These are phyloP conservation scores for Luperina testacea DNA, from an alignment of 2,888 invertebrate genomes.

Conservation along the genomic window DNA sequence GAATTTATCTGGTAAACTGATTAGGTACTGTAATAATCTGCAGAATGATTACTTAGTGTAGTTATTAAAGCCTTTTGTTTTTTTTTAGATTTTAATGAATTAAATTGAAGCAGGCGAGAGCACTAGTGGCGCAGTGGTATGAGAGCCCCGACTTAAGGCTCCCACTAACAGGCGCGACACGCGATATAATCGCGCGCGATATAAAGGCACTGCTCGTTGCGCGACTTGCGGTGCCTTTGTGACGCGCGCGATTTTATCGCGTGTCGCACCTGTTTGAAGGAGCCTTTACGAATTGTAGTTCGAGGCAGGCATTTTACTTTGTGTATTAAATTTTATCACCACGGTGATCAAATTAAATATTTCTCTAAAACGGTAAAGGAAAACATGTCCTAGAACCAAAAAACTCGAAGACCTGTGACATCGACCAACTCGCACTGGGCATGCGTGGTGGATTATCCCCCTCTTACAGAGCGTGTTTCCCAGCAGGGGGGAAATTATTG, in stretches of 20 bases:
- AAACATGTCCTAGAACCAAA: not conserved
- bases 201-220: no score
- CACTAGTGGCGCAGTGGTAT: not conserved
- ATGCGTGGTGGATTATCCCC: no score
- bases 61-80: not conserved
- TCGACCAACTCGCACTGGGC: no score
- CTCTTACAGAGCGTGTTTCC: no score
- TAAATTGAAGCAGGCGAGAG: not conserved
- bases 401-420: no score
- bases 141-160: not conserved
- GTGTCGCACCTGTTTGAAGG: no score
- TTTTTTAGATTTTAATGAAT: not conserved
- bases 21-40: not conserved
- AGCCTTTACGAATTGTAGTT: not conserved
- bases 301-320: not conserved
- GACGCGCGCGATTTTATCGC: no score
- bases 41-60: not conserved
- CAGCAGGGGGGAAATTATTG: no score
- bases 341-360: not conserved
- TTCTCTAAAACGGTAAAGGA: not conserved
- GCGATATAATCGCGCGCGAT: no score
- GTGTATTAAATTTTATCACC: not conserved
- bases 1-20: not conserved
- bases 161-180: no score
- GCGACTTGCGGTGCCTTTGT: no score